Evolutionary conservation across 2,888 invertebrate species (phyloP), one percentile per base, ranked within the genome.

Genomic region (Helicoverpa assulta): DNA sequence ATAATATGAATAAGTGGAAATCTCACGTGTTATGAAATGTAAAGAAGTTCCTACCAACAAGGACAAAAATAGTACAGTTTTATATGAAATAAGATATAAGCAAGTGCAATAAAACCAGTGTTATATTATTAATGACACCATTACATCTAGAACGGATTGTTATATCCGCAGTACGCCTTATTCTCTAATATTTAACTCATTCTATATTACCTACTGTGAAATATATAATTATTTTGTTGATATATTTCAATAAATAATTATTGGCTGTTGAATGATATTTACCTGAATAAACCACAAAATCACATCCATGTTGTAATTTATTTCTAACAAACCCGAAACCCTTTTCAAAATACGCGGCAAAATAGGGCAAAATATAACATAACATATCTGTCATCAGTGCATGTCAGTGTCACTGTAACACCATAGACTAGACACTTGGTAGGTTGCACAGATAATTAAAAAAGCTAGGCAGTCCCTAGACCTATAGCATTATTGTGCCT

Each of bases 241-340:
- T 81, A 69, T 84, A 81, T 84, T 86, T 85, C 83, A 84, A 84
- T 86, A 82, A 81, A 83, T 74, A 81, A 80, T 67, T 81, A 85
- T 83, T 80, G 87, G 84, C 87, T 88, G 86, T 89, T 88, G 84
- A 85, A 79, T 80, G 70, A 82, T 83, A 86, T 86, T 82, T 85
- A 82, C 70, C 73, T 78, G 73, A 85, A 84, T 85, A 83, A 82
- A 83, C 18, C 50, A 70, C 70, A 70, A 70, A 71, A 70, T 62
- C 33, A 60, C 10, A 53, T 14, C 0, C 1, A 43, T 40, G 2
- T 29, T 6, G 43, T 43, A 0, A 51, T 52, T 60, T 64, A 8
- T 10, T 62, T 64, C 10, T 12, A 14, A 4, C n/a, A 55, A 53
- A 53, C 53, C 19, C 16, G 26, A 55, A 53, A 53, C 53, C 26